Base-by-base conservation (phyloP, 2,113 vertebrate genomes). In the Scalopus aquaticus region DNA sequence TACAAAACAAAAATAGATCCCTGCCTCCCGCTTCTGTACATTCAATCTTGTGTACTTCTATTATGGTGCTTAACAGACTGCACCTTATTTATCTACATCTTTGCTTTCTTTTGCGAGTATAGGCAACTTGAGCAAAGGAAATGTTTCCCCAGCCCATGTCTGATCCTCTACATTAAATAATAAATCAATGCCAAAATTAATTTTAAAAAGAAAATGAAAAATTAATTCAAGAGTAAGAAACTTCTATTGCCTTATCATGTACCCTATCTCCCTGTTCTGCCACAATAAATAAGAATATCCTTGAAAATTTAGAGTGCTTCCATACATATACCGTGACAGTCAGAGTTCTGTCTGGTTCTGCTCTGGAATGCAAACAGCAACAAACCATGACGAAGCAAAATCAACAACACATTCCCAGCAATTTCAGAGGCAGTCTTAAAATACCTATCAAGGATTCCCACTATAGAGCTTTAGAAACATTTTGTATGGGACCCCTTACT, bases 251-350 rank as follows among this genome's bases (percentile, higher is more conserved):
- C 77, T 95, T 91, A 49, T 28, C 73, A 84, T 44, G 56, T 81
- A 84, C 12, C 42, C 78, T 70, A 70, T 90, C 78, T 93, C 84
- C 22, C 39, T 94, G 67, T 49, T 81, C 42, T 84, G 88, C 28
- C 88, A 62, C 92, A 92, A 87, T 22, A 56, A 39, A 54, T 81
- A 78, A 89, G 28, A 88, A 72, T 65, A 74, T 44, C 5, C 74
- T 89, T 85, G 35, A 91, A 90, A 96, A 95, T n/a, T 65, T 17
- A 35, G 46, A 88, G 39, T 85, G n/a, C 67, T 81, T 95, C 30
- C 60, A 12, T n/a, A 70, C 49, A 78, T 60, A 91, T 26, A 60
- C 4, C 70, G 19, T 91, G 58, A 86, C 28, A 15, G 69, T 51
- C 9, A 88, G 54, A 92, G 49, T 87, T 67, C 67, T 70, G 78